Base-by-base conservation (phyloP, 2,888 invertebrate species). In the Acleris cristana region DNA sequence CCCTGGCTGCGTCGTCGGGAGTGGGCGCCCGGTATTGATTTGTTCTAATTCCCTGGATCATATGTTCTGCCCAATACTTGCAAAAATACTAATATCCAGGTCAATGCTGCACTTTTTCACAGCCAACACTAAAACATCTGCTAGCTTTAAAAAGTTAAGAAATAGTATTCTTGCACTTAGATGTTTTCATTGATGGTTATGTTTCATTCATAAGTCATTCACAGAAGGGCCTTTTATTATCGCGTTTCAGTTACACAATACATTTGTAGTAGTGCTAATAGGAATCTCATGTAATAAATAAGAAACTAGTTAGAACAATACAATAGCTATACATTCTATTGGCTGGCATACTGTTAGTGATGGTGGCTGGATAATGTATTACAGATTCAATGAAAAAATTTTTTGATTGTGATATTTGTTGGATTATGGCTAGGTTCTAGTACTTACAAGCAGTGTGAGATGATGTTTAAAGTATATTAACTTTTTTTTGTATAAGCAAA, bases 21-120 rank as follows among this genome's bases (percentile, higher is more conserved):
- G 77, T 74, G 77, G 76, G 78, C 77, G 82, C 73, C 86, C 86
- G 85, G 88, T 92, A 93, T 92, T 86, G 92, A 91, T 92, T 88
- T 88, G 87, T 86, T 85, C 87, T 78, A 87, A 87, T 89, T 83
- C 78, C 76, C 74, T 80, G 76, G 80, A 87, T 87, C 88, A 84
- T 88, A 86, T 85, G 85, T 71, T 85, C 72, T 76, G 70, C 69
- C 65, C 69, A 66, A 55, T 70, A 69, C 63, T 71, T 78, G 74
- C 74, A 75, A 77, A 74, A 72, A 70, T 67, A 69, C 67, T 2
- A 58, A 51, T 62, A 59, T 65, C 59, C 53, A 45, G 57, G 67
- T 56, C 67, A 64, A 34, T 64, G 58, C 16, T 57, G 40, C 48
- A 57, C 69, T 58, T 66, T 61, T 45, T 52, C 61, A 56, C 4